phyloP scores from a whole-genome alignment of 2,888 invertebrate species.

The Ormyrus labotus region DNA sequence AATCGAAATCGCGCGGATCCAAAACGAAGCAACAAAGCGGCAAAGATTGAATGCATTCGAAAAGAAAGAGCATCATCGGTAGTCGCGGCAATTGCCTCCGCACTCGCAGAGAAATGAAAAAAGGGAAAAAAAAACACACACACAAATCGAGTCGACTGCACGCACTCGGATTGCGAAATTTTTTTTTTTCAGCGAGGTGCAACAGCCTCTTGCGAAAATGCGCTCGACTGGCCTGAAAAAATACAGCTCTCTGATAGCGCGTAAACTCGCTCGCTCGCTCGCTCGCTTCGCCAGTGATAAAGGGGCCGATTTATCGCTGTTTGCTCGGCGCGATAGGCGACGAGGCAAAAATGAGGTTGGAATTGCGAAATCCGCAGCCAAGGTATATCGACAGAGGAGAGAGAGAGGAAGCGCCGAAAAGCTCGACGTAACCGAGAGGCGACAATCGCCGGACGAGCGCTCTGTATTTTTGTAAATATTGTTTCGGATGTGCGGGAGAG shows the following conservation, averaged over 20 bases:
- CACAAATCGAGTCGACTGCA: too few relatives aligned
- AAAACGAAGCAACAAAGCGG: neutral
- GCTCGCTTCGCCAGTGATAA: conserved; percentile 54
- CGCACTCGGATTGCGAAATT: conserved; percentile 57
- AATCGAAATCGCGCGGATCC: neutral
- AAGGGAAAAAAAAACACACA: neutral
- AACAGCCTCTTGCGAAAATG: conserved; percentile 73
- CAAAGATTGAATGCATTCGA: neutral
- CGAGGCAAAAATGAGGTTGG: conserved; percentile 73
- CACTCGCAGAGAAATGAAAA: neutral
- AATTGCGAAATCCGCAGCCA: conserved; percentile 69
- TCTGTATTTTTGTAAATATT: neutral
- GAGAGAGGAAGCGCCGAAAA: conserved; percentile 1
- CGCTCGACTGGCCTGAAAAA: conserved; percentile 72
- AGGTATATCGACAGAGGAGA: neutral
- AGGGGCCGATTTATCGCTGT: conserved; percentile 70
- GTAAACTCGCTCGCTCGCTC: conserved; percentile 38
- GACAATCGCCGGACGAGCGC: too few relatives aligned
- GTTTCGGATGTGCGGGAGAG: neutral
- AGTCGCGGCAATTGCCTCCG: neutral
- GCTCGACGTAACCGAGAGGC: conserved; percentile 5
- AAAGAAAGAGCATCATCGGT: neutral
- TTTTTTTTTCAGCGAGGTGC: conserved; percentile 60
- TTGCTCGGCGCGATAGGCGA: conserved; percentile 71
- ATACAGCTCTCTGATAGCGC: conserved; percentile 70